phyloP scores from a whole-genome alignment of 2,113 vertebrate species.

The Notarius quadriscutis region DNA sequence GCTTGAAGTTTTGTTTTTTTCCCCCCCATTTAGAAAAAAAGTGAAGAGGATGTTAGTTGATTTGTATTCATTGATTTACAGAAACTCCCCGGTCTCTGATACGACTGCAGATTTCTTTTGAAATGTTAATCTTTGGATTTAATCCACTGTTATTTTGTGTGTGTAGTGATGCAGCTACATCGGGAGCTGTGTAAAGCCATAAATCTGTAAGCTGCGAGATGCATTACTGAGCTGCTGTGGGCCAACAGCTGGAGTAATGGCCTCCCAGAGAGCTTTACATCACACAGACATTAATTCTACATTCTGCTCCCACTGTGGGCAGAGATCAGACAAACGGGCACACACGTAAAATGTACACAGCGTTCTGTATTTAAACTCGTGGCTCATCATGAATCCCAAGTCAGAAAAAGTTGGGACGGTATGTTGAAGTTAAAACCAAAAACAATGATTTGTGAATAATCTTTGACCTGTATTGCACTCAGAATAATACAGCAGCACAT shows the following conservation, averaged over 20 bases:
- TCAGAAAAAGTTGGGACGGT: no score
- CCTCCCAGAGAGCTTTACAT: neutral
- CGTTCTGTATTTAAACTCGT: neutral
- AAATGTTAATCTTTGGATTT: neutral
- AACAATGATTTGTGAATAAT: no score
- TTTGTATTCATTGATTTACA: neutral
- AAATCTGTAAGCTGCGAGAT: conserved; percentile 64
- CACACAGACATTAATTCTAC: neutral
- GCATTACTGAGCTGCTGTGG: conserved; percentile 27
- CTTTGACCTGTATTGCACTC: no score
- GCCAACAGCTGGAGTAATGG: neutral
- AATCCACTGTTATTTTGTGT: neutral
- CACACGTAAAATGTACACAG: neutral
- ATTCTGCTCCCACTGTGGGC: neutral
- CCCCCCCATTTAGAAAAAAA: neutral
- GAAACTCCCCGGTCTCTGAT: conserved; percentile 38
- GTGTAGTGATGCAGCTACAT: neutral
- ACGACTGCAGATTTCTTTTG: conserved; percentile 58
- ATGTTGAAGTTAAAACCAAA: no score
- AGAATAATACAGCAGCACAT: no score
- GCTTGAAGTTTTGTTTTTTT: neutral
- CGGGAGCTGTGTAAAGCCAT: conserved; percentile 60
- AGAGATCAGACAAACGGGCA: neutral
- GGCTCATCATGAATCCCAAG: neutral
- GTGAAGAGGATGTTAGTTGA: neutral